Conservation (phyloP, 2,797 vertebrate genomes). For the Megalops cyprinoides region DNA sequence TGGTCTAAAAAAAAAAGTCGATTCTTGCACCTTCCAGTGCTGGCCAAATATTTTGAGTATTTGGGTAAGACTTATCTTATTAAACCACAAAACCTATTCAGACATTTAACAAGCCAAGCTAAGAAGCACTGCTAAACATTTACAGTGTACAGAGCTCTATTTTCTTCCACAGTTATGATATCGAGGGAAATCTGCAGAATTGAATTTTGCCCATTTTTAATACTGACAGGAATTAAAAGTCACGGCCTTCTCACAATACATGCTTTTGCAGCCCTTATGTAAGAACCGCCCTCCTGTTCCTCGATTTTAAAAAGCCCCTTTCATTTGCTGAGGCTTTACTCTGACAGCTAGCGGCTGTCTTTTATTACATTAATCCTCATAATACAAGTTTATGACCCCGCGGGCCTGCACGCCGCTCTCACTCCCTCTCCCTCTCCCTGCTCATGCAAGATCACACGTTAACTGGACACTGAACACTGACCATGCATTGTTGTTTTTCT, state of each 20-base stretch:
- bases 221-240: not conserved
- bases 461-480: not conserved
- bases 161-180: not conserved
- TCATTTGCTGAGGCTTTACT: slow-evolving; percentile 5
- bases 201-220: not conserved
- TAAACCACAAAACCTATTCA: not conserved
- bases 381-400: not conserved
- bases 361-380: not conserved
- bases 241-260: not conserved
- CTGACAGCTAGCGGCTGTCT: not conserved
- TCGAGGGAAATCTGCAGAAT: not conserved
- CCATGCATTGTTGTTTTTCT: not conserved
- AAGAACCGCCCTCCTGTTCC: not conserved
- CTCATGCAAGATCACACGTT: not conserved
- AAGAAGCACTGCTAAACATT: not conserved
- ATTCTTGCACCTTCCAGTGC: not conserved
- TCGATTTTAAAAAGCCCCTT: not conserved
- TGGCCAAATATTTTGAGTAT: no score
- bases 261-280: not conserved
- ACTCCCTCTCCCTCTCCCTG: not conserved
- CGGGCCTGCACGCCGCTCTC: not conserved
- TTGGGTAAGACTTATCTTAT: not conserved
- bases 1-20: slow-evolving; percentile 3
- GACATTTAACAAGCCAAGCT: not conserved
- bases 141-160: not conserved